Percentiles rank a stretch among this genome's conserved stretches.
These are phyloP conservation scores for Psittacara wagleri DNA, from an alignment of 2,113 vertebrate genomes.

Conservation along the genomic window DNA sequence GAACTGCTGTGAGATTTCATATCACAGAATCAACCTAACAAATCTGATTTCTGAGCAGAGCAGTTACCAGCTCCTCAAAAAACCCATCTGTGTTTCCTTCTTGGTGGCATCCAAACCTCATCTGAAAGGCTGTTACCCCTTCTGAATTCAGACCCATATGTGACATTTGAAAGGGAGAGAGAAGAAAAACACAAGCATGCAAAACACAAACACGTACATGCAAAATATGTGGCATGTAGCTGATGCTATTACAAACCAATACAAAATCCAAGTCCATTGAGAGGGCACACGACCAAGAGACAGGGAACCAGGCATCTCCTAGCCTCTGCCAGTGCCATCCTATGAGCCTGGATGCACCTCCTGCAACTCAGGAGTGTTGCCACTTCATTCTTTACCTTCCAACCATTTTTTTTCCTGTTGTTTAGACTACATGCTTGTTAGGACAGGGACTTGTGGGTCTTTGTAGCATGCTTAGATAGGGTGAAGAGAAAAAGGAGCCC, in stretches of 20 bases:
- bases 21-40: not conserved
- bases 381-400: not conserved
- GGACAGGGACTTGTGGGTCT: not conserved
- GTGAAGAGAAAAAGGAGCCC: not conserved
- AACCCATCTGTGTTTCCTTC: not conserved
- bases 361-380: not conserved
- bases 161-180: not conserved
- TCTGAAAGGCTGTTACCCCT: not conserved
- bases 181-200: not conserved
- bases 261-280: not conserved
- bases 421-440: not conserved
- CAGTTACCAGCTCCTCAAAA: not conserved
- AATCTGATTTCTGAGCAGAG: not conserved
- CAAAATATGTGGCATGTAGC: accelerated
- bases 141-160: not conserved
- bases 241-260: not conserved
- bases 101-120: not conserved
- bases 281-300: not conserved
- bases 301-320: not conserved
- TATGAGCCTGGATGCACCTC: not conserved
- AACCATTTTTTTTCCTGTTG: not conserved
- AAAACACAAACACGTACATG: not conserved
- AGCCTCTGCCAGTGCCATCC: not conserved
- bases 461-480: not conserved
- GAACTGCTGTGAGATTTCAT: not conserved